Percentiles rank a stretch among this genome's conserved stretches.
Conservation (phyloP, 2,113 vertebrate species). For the Macroglossus sobrinus region DNA sequence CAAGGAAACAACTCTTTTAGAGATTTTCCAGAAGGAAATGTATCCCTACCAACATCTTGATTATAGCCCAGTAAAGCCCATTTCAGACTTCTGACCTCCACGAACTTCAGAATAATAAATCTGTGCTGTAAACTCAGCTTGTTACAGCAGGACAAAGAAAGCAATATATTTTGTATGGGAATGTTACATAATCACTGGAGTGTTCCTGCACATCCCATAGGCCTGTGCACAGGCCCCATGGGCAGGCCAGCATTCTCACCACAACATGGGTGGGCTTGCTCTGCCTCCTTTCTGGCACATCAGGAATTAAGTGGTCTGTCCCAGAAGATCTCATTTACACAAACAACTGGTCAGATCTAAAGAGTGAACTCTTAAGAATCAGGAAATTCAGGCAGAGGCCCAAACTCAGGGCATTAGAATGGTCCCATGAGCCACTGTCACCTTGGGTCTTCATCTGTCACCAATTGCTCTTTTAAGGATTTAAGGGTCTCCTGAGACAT, state of each 20-base stretch:
- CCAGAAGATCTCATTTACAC: not conserved
- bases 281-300: not conserved
- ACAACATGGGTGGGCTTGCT: not conserved
- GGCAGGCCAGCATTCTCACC: not conserved
- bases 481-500: not conserved
- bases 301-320: not conserved
- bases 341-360: not conserved
- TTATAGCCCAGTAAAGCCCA: not conserved
- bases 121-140: rapidly evolving
- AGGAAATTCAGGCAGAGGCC: not conserved
- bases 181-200: not conserved
- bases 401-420: not conserved
- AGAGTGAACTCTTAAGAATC: not conserved
- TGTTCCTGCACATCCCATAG: not conserved
- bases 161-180: not conserved
- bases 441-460: not conserved
- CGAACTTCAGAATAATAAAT: not conserved
- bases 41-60: not conserved
- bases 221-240: no score
- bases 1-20: not conserved
- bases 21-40: not conserved
- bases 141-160: not conserved
- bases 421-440: not conserved
- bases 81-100: not conserved
- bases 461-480: not conserved